Evolutionary conservation across 2,888 invertebrate species (phyloP), one percentile per base, ranked within the genome.

Genomic region (Euphydryas editha): DNA sequence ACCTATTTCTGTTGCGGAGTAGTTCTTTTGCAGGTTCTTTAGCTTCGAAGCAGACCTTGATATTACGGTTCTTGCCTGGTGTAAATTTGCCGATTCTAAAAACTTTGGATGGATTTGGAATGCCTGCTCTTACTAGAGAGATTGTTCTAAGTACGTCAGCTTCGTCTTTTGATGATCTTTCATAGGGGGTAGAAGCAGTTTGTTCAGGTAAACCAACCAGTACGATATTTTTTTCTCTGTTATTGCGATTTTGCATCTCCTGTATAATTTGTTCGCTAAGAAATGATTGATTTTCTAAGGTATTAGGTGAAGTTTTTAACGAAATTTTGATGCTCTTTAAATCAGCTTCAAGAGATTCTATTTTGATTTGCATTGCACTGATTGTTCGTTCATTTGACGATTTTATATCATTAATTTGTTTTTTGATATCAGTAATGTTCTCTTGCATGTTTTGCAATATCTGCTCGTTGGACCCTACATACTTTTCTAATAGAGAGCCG

Each of bases 371-470:
- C 11, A 69, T 62, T 5, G 39, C 51, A 42, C 58, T 47, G 37
- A 66, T 60, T 18, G 64, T 59, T 64, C 49, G 49, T 5, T 70
- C 64, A 5, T 68, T 70, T 15, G 69, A 62, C 7, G 36, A 56
- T 62, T 71, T 71, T 37, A 72, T 67, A 13, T 66, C 67, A 8
- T 42, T 58, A 11, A 73, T 68, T 46, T 72, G 66, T 1, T 59
- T 57, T 63, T 72, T 70, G n/a, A 74, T 54, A 0, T 73, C 72
- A 6, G 69, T 10, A 24, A 72, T 72, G 42, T 57, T 68, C 0
- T 69, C 61, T 46, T 68, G 65, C 63, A 71, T 69, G 17, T 66
- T 57, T 51, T 71, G 55, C 21, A 63, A 24, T 10, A 69, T 69
- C 11, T 69, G 65, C 21, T 70, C 65, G 47, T 70, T 72, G 5